Percentiles rank a stretch among this genome's conserved stretches.
Conservation (phyloP, 2,113 vertebrate species). For the Caretta caretta region DNA sequence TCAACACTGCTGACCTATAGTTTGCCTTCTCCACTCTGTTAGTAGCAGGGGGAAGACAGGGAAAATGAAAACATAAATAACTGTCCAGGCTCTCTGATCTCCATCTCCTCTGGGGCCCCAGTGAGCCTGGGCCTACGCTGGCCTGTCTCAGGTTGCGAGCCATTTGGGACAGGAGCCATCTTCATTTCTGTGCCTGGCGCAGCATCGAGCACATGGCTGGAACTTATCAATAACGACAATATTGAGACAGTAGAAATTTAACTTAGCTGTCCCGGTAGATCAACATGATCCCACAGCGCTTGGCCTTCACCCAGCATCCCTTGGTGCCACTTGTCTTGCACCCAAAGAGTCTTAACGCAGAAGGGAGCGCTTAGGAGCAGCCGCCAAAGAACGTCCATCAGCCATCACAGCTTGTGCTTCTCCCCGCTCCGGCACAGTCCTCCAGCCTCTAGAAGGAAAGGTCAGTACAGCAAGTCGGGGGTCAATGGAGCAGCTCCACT, state of each 20-base stretch:
- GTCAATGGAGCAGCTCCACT: background rate
- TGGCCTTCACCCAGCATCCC: background rate
- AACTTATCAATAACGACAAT: fast-evolving
- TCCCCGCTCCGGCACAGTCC: background rate
- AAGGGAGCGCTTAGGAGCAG: background rate
- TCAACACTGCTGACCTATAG: background rate
- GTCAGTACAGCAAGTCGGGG: background rate
- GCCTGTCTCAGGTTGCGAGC: background rate
- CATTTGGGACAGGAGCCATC: background rate
- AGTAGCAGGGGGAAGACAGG: background rate
- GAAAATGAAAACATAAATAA: background rate
- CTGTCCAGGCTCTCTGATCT: background rate
- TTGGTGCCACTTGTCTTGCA: background rate
- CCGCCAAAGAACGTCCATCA: background rate
- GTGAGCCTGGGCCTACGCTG: fast-evolving
- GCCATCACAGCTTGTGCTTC: background rate
- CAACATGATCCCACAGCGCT: background rate
- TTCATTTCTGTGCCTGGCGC: fast-evolving
- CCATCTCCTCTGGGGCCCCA: background rate
- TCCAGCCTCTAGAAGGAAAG: background rate
- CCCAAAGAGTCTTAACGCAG: background rate
- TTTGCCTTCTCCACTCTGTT: background rate
- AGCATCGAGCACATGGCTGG: fast-evolving
- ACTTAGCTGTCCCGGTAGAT: background rate
- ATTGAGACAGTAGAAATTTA: background rate